Evolutionary conservation across 1,140 invertebrate genomes (phyloP).

Genomic region (Odontomachus brunneus): DNA sequence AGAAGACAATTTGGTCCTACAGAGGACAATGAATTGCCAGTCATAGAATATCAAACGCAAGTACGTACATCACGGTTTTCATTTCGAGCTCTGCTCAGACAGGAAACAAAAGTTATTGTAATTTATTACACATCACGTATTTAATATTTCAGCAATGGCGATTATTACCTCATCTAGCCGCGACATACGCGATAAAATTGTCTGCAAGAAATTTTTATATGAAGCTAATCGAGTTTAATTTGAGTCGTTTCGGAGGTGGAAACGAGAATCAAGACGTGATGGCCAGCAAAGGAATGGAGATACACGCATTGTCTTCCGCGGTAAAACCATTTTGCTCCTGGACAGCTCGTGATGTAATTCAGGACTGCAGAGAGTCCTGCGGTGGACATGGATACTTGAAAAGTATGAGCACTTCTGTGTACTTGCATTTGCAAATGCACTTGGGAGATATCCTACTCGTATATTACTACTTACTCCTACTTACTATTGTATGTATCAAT

Average conservation of each 20-base stretch:
- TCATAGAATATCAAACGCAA: constrained; percentile 96
- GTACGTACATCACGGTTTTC: constrained; percentile 78
- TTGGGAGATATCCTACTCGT: background rate
- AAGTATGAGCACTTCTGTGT: no score
- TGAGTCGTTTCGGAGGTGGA: constrained; percentile 68
- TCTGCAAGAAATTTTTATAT: constrained; percentile 87
- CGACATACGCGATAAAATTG: constrained; percentile 91
- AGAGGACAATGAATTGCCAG: constrained; percentile 89
- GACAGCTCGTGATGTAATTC: constrained; percentile 93
- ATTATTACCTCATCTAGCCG: constrained; percentile 95
- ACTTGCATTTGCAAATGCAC: no score
- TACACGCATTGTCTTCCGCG: constrained; percentile 96
- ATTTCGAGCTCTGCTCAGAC: background rate
- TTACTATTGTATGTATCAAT: background rate
- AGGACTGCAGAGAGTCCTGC: constrained; percentile 96
- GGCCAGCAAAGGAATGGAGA: constrained; percentile 88
- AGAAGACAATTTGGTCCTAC: constrained; percentile 95
- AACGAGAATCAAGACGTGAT: constrained; percentile 66
- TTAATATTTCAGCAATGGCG: constrained; percentile 92
- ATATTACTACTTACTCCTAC: no score
- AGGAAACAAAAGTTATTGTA: constrained; percentile 2
- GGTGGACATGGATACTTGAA: constrained; percentile 93
- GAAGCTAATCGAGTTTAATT: constrained; percentile 73
- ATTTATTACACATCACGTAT: constrained; percentile 15
- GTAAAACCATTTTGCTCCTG: constrained; percentile 95